Evolutionary conservation across 2,113 vertebrate species (phyloP).

Genomic region (Caloenas nicobarica): DNA sequence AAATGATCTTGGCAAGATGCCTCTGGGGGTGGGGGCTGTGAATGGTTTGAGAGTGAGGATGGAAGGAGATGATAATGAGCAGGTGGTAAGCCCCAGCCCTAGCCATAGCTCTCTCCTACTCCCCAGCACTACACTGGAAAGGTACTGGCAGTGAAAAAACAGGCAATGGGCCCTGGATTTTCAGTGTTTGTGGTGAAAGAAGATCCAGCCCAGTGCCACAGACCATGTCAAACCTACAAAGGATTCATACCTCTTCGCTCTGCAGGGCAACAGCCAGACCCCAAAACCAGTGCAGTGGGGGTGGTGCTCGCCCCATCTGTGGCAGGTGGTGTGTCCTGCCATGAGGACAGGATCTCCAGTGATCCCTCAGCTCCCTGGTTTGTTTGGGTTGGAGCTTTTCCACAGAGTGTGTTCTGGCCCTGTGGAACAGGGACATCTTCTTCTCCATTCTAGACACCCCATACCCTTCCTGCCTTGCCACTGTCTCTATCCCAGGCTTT

Average conservation of each 20-base stretch:
- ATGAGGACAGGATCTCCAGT: background rate
- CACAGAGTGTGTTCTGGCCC: background rate
- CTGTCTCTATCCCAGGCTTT: background rate
- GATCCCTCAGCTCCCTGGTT: background rate
- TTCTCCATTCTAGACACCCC: background rate
- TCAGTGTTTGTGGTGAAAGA: background rate
- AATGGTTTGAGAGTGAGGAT: background rate
- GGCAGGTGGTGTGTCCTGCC: accelerated
- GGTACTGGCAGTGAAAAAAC: background rate
- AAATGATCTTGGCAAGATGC: background rate
- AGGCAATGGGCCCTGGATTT: background rate
- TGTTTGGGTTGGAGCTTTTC: background rate
- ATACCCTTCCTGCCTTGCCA: background rate
- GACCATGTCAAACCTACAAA: background rate
- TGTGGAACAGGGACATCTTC: background rate
- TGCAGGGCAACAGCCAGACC: background rate
- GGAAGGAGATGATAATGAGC: background rate
- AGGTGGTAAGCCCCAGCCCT: background rate
- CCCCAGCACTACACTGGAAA: background rate
- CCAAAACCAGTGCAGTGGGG: background rate
- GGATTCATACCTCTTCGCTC: background rate
- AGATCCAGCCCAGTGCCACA: accelerated
- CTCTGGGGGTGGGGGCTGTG: background rate
- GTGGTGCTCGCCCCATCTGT: background rate
- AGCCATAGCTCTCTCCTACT: background rate